These are phyloP conservation scores for Aurelia aurita DNA, from an alignment of 30 jellyfish, hydroid and myxozoan genomes.

Conservation along the genomic window DNA sequence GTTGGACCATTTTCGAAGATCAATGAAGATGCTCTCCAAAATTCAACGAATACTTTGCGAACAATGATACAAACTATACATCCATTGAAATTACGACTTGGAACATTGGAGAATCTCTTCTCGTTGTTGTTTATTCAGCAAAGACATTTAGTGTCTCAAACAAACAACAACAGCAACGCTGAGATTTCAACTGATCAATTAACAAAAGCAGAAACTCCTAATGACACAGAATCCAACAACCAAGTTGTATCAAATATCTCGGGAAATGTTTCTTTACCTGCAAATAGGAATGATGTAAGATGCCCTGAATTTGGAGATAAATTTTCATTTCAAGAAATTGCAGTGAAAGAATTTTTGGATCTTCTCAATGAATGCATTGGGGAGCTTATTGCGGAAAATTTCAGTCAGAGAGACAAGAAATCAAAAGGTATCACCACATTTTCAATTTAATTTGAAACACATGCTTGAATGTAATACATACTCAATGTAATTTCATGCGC, in stretches of 20 bases:
- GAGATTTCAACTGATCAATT: not conserved
- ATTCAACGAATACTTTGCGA: conserved; percentile 13
- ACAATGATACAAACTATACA: conserved; percentile 33
- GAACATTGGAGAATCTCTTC: conserved; percentile 79
- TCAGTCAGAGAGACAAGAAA: conserved; percentile 9
- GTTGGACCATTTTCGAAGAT: not conserved
- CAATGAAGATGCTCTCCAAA: not conserved
- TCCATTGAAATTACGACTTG: conserved; percentile 70
- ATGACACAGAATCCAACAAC: not conserved
- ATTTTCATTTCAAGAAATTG: conserved; percentile 23
- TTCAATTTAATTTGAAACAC: no score
- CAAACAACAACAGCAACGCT: not conserved
- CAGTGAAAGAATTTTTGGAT: conserved; percentile 38
- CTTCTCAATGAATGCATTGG: conserved; percentile 28
- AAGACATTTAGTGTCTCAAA: conserved; percentile 39
- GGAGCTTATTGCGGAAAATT: conserved; percentile 44
- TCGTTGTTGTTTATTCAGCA: conserved; percentile 74
- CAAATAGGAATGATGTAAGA: no score
- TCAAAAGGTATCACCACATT: not conserved
- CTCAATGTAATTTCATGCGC: not conserved
- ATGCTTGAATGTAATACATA: not conserved
- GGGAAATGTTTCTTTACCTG: no score
- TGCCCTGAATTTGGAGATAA: not conserved
- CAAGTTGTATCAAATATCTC: not conserved
- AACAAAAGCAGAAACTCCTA: no score